Conservation (phyloP, 2,888 invertebrate species). For the Phalera bucephala region DNA sequence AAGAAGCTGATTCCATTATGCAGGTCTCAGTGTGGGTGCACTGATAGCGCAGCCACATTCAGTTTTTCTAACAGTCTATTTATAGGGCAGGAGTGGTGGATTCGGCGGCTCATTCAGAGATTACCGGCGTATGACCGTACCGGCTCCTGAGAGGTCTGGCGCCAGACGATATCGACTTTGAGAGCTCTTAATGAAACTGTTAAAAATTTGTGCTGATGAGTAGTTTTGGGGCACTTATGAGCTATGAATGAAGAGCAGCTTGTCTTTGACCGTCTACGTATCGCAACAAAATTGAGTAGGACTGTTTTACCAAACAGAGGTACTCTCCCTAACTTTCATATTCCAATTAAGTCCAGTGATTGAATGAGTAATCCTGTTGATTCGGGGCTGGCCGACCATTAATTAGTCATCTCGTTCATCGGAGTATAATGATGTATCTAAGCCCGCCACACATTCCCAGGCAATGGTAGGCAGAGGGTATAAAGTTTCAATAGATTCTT, state of each 20-base stretch:
- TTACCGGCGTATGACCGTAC: constrained; percentile 37
- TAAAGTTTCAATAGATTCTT: too few relatives aligned
- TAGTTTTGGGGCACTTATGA: not conserved
- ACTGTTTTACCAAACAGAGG: too few relatives aligned
- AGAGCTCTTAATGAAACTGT: constrained; percentile 34
- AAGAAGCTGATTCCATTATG: constrained; percentile 40
- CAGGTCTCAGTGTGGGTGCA: constrained; percentile 25
- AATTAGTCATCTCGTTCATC: too few relatives aligned
- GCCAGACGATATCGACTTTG: constrained; percentile 50
- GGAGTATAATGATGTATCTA: too few relatives aligned
- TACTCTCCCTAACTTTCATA: too few relatives aligned
- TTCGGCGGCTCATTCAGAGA: constrained; percentile 53
- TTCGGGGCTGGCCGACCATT: too few relatives aligned
- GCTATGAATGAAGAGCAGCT: not conserved
- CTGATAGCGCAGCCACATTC: constrained; percentile 62
- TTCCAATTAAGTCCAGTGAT: too few relatives aligned
- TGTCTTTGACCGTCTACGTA: too few relatives aligned
- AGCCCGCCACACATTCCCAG: too few relatives aligned
- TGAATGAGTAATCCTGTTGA: too few relatives aligned
- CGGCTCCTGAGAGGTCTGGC: constrained; percentile 47
- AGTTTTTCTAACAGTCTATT: constrained; percentile 67
- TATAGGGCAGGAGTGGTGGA: constrained; percentile 51
- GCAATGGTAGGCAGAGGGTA: too few relatives aligned
- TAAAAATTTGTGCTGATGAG: constrained; percentile 6
- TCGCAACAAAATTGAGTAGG: too few relatives aligned